Evolutionary conservation across 2,888 invertebrate genomes (phyloP).

Genomic region (Nebria salina): DNA sequence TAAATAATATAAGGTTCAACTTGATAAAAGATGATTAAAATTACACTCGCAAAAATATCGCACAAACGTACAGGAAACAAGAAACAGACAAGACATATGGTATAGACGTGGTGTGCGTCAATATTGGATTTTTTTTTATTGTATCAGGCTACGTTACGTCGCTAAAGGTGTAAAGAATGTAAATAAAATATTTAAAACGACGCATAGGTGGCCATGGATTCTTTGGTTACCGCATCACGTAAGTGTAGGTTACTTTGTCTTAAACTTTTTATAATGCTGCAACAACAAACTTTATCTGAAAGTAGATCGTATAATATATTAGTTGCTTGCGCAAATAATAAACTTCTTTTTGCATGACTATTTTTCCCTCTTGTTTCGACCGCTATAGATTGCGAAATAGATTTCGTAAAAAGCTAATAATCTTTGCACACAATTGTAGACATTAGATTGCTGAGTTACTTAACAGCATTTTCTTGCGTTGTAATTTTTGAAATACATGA

Average conservation of each 20-base stretch:
- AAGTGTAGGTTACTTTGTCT: neutral
- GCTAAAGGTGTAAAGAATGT: constrained; percentile 7
- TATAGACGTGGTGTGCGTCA: constrained; percentile 31
- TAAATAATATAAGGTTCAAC: neutral
- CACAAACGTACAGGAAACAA: constrained; percentile 17
- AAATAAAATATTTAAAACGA: constrained; percentile 34
- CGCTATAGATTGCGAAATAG: neutral
- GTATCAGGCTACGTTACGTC: constrained; percentile 25
- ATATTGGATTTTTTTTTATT: constrained; percentile 32
- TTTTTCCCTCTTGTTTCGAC: neutral
- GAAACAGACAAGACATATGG: constrained; percentile 29
- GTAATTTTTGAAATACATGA: neutral
- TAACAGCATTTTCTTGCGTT: neutral
- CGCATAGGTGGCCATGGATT: neutral
- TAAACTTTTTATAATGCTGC: neutral
- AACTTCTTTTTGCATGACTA: neutral
- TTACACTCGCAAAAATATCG: constrained; percentile 31
- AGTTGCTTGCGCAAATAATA: neutral
- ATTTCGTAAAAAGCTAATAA: neutral
- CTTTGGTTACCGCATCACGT: neutral
- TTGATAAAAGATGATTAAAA: constrained; percentile 14
- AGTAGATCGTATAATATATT: neutral
- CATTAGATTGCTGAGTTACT: neutral
- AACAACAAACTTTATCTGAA: neutral
- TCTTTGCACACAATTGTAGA: neutral